Evolutionary conservation across 2,888 invertebrate species (phyloP).

Genomic region (Pardosa pseudoannulata): DNA sequence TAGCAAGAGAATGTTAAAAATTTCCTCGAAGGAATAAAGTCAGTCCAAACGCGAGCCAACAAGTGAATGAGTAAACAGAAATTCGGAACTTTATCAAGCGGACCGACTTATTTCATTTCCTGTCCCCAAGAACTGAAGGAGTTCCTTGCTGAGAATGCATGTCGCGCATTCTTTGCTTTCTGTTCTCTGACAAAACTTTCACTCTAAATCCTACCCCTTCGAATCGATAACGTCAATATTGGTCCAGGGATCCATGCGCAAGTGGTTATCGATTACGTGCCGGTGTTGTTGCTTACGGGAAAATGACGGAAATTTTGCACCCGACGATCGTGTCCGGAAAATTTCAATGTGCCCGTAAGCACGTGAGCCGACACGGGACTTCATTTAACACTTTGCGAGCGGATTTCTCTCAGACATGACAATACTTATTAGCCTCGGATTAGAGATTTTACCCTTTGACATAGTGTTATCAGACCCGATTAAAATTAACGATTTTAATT

Average conservation of each 20-base stretch:
- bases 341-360: not conserved
- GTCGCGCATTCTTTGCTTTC: conserved; percentile 56
- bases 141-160: conserved; percentile 37
- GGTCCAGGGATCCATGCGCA: conserved; percentile 66
- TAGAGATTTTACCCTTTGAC: no score
- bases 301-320: conserved; percentile 51
- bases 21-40: no score
- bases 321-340: conserved; percentile 1
- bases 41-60: not conserved
- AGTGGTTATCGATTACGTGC: conserved; percentile 67
- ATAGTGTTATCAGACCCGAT: no score
- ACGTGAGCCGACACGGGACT: no score
- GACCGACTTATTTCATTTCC: not conserved
- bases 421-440: no score
- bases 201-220: conserved; percentile 52
- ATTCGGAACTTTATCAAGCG: no score
- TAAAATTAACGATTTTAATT: no score
- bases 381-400: no score
- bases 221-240: conserved; percentile 71
- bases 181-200: conserved; percentile 71
- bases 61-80: no score
- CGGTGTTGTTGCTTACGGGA: conserved; percentile 50
- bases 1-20: no score
- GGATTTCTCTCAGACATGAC: no score
- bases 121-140: conserved; percentile 1